Base-by-base conservation (phyloP, 1,140 invertebrate species). In the Anastatus disparis region DNA sequence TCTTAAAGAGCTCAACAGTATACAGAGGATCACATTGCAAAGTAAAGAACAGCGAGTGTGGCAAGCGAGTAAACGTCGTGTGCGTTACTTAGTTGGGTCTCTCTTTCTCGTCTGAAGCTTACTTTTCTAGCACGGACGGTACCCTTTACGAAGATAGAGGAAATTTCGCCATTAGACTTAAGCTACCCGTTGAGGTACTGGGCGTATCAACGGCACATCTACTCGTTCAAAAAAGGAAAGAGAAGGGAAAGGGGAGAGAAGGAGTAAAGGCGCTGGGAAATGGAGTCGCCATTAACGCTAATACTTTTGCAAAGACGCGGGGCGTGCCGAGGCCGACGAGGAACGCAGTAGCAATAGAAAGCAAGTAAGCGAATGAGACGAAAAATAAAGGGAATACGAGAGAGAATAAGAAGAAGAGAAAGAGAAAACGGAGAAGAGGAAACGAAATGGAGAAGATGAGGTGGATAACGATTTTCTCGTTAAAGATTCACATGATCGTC, bases 301-400 rank as follows among this genome's bases (percentile, higher is more conserved):
- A 67, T 67, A 67, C 59, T 70, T 62, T 61, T 29, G 67, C 46
- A 70, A 70, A 70, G 67, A 70, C 22, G 56, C 59, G 55, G 42
- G 68, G 42, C 46, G 50, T 48, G 35, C n/a, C 35, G 29, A 7
- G 22, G 31, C 17, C 31, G 35, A 71, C 61, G 58, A 55, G 66
- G 55, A 76, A 71, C 70, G 74, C 68, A 53, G 46, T n/a, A n/a
- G n/a, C n/a, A 40, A 20, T 58, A 61, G 24, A 42, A 38, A 59
- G 3, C 6, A 12, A 26, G 22, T 59, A 26, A 7, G 17, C 20
- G 27, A 26, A 38, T 2, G 48, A 64, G 29, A 38, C 31, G 35
- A 9, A 35, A 38, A 56, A 29, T 26, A 42, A 44, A 56, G 20
- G 50, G 64, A 31, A 65, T 9, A 64, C n/a, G n/a, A n/a, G n/a